Base-by-base conservation (phyloP, 1,140 invertebrate species). In the Drosophila kanapiae region DNA sequence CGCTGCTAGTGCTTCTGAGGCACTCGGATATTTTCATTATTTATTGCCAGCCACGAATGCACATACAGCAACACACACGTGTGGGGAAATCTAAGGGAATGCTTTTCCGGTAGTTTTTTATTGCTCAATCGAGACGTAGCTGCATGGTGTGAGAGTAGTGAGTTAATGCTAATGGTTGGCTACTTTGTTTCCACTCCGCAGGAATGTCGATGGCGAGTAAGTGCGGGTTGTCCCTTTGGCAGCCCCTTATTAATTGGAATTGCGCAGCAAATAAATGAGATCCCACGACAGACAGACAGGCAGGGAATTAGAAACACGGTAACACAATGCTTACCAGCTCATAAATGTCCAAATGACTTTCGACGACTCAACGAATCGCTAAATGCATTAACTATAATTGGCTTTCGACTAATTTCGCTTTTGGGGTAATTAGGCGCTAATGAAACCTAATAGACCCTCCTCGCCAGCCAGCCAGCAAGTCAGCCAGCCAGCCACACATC, bases 311-410 rank as follows among this genome's bases (percentile, higher is more conserved):
- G 31, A 18, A 4, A 23, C 51, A n/a, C 37, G 33, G 59, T 49
- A 71, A 74, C 82, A 83, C 62, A 79, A 80, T 83, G 65, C 37
- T 35, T 37, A 58, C 29, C 63, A 68, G 54, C 31, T 65, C 75
- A 78, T 78, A 78, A 78, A 78, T 78, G 75, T 60, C 38, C 58
- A 51, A 56, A 78, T 51, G 27, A 68, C 48, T 48, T 65, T 70
- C 51, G 45, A 27, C 43, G 38, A 48, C 27, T 62, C 35, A 38
- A 56, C 35, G 18, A 31, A 47, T 35, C 53, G 60, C 68, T 85
- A 80, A 85, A 84, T 77, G 78, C 84, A 88, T 88, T 88, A 81
- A 85, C 81, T 85, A 88, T 88, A 88, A 88, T 88, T 88, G 85
- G 63, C 85, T 82, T 65, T 81, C 51, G 78, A 51, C 60, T 65